Conservation (phyloP, 1,140 invertebrate species). For the Trypoxylus dichotomus region DNA sequence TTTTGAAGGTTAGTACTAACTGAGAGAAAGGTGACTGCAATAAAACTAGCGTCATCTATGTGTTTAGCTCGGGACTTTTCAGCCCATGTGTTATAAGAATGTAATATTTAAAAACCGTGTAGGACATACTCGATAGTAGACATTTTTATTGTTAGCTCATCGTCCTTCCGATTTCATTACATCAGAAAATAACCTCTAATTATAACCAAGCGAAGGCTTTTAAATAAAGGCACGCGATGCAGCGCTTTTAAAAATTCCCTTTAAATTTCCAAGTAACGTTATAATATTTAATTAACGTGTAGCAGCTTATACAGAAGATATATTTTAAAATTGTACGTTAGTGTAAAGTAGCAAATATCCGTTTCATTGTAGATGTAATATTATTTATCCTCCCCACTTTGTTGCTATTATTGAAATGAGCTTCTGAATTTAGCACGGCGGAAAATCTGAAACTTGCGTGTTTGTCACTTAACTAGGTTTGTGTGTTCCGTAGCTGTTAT, state of each 20-base stretch:
- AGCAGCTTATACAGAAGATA: neutral
- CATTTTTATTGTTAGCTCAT: too few relatives aligned
- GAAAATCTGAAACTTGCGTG: conserved; percentile 19
- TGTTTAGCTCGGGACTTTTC: too few relatives aligned
- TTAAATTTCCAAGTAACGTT: neutral
- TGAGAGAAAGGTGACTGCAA: too few relatives aligned
- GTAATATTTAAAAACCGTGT: too few relatives aligned
- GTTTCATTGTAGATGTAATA: neutral
- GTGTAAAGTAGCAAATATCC: neutral
- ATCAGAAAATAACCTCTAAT: neutral
- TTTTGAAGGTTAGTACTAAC: too few relatives aligned
- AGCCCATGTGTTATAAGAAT: too few relatives aligned
- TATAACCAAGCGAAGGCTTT: neutral
- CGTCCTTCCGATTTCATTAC: too few relatives aligned
- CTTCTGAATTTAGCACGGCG: conserved; percentile 17
- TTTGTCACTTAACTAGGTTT: conserved; percentile 22
- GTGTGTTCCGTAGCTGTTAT: conserved; percentile 19
- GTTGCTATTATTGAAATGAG: conserved; percentile 5
- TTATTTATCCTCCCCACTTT: neutral
- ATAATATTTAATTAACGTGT: neutral
- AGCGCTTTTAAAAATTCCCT: neutral
- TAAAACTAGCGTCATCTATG: too few relatives aligned
- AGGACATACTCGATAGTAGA: too few relatives aligned
- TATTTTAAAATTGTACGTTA: neutral
- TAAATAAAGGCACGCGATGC: neutral